Base-by-base conservation (phyloP, 2,113 vertebrate species). In the Phylloscopus trochiloides region DNA sequence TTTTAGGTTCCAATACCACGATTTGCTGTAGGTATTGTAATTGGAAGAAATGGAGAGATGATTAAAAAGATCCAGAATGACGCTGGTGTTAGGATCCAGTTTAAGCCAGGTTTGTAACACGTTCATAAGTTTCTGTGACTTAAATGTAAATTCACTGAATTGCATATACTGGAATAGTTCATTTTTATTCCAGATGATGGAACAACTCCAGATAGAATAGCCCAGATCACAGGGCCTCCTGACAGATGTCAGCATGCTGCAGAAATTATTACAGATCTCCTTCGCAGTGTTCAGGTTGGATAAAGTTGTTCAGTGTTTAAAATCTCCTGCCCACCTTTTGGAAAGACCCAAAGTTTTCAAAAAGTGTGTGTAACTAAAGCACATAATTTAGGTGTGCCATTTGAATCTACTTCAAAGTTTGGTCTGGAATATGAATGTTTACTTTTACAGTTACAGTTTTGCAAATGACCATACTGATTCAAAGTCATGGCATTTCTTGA, bases 21-120 rank as follows among this genome's bases (percentile, higher is more conserved):
- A 57, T 99, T 99, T 98, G 99, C 99, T 92, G 99, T 99, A 54
- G 99, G 99, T 85, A 99, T 99, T 94, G 99, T 99, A 66, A 99
- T 99, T 65, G 99, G 99, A 84, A 98, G 99, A 98, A 99, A 99
- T 55, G 99, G 99, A 90, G 99, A 99, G 93, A 99, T 99, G 99
- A 99, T 99, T 26, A 99, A 99, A 98, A 99, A 99, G 97, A 99
- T 99, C 90, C 99, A 99, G 95, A 99, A 99, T 43, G 99, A 99
- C 97, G 99, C 99, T 43, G 99, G 99, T 7, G 99, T 99, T 94
- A 97, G 99, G 94, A 99, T 99, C 96, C 99, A 99, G 70, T 99
- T 99, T 97, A 99, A 99, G 92, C 99, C 99, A 98, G 99, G 99
- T 99, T 70, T 93, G 98, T 93, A 52, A 14, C 50, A 47, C 0